A percentile compares a stretch with the other conserved stretches of the same genome.
Conservation (phyloP, 2,113 vertebrate genomes). For the Ciconia maguari region DNA sequence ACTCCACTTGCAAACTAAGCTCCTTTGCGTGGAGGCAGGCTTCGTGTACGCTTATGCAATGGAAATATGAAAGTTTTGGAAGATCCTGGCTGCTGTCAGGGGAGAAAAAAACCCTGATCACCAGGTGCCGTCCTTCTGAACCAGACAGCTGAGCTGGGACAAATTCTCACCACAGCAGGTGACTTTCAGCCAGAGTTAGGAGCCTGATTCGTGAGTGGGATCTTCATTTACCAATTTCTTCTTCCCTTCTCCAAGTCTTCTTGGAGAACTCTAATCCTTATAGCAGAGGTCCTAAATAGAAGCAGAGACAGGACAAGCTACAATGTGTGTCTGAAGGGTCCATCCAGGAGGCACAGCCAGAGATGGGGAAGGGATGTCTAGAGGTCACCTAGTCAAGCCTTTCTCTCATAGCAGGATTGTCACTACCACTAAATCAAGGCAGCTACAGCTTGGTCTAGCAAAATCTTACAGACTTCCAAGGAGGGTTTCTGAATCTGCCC, state of each 20-base stretch:
- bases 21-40: not conserved
- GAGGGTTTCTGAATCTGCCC: fast-evolving
- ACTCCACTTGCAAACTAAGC: fast-evolving
- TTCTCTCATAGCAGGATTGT: not conserved
- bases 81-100: not conserved
- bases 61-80: not conserved
- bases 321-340: not conserved
- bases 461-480: not conserved
- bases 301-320: not conserved
- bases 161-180: not conserved
- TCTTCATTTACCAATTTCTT: not conserved
- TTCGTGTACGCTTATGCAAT: fast-evolving
- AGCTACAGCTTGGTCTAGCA: not conserved
- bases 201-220: not conserved
- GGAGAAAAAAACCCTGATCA: not conserved
- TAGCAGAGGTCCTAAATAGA: not conserved
- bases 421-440: not conserved
- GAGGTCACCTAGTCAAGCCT: not conserved
- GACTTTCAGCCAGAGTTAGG: not conserved
- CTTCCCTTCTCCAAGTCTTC: not conserved
- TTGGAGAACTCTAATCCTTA: not conserved
- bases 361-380: not conserved
- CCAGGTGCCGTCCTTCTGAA: not conserved
- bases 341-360: not conserved
- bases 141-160: not conserved